Conservation (phyloP, 2,888 invertebrate species). For the Eupithecia centaureata region DNA sequence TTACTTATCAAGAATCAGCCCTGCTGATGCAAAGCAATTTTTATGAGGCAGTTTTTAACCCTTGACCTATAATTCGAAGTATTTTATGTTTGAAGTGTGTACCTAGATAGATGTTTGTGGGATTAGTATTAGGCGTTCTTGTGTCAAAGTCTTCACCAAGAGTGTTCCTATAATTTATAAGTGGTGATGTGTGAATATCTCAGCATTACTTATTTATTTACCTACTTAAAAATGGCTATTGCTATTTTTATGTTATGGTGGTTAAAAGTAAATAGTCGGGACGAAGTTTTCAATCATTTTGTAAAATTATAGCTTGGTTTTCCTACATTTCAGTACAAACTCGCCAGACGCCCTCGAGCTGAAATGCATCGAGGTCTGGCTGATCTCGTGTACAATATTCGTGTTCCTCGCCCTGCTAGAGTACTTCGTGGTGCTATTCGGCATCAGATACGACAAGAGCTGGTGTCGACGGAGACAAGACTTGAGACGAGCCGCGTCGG, state of each 20-base stretch:
- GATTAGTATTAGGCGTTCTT: not conserved
- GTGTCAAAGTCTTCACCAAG: not conserved
- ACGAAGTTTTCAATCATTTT: not conserved
- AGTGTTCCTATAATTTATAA: no score
- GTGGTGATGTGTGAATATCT: no score
- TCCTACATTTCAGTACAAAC: conserved; percentile 79
- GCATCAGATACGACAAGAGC: conserved; percentile 86
- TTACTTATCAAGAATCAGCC: not conserved
- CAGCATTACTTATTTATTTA: no score
- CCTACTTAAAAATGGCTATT: no score
- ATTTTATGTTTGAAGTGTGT: not conserved
- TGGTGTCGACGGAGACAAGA: conserved; percentile 82
- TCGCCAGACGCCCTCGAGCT: conserved; percentile 86
- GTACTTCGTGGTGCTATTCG: conserved; percentile 86
- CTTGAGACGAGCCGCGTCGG: conserved; percentile 71
- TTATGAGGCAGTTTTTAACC: not conserved
- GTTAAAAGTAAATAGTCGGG: not conserved
- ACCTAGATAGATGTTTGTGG: no score
- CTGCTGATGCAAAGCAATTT: not conserved
- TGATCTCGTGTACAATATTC: conserved; percentile 86
- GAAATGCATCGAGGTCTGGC: conserved; percentile 87
- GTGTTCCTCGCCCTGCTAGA: conserved; percentile 86
- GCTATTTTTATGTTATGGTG: not conserved
- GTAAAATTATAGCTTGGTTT: not conserved
- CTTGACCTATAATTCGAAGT: not conserved